Evolutionary conservation across 2,797 vertebrate genomes (phyloP).

Genomic region (Macrochelys suwanniensis): DNA sequence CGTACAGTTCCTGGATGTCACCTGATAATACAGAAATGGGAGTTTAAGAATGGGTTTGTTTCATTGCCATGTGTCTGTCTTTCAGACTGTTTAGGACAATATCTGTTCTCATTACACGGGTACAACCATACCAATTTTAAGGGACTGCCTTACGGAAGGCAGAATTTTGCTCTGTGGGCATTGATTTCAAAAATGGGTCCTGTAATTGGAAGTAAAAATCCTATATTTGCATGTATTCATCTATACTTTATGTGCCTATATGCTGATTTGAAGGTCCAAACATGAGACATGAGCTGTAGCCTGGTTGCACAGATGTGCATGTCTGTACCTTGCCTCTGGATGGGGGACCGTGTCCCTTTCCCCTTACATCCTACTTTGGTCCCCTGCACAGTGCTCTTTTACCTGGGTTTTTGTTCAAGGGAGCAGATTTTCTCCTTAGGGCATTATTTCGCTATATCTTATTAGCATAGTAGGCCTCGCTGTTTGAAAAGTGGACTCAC

Average conservation of each 20-base stretch:
- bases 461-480: neutral
- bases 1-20: slow-evolving; percentile 92
- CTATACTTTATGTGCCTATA: neutral
- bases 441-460: too few relatives aligned
- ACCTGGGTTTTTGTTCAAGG: neutral
- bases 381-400: neutral
- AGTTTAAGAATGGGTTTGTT: neutral
- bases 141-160: neutral
- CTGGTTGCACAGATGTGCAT: neutral
- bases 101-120: neutral
- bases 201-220: neutral
- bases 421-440: neutral
- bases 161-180: neutral
- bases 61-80: neutral
- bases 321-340: neutral
- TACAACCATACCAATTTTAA: neutral
- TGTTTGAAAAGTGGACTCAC: neutral
- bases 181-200: neutral
- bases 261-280: neutral
- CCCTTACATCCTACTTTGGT: neutral
- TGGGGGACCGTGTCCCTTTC: neutral
- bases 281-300: neutral
- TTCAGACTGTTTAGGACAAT: neutral
- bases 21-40: slow-evolving; percentile 80
- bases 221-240: neutral